Evolutionary conservation across 2,797 vertebrate species (phyloP).

Genomic region (Coregonus suidteri): DNA sequence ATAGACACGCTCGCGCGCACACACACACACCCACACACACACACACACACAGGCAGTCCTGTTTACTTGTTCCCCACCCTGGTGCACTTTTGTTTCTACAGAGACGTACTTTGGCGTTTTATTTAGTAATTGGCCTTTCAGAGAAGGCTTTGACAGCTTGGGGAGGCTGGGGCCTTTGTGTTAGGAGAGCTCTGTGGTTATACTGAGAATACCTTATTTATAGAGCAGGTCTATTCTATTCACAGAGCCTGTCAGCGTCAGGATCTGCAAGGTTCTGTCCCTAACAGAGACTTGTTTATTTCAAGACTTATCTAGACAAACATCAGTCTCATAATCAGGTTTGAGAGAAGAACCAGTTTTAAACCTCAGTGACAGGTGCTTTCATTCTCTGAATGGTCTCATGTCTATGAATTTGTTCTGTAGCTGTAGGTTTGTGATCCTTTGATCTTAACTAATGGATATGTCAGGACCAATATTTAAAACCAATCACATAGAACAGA

Average conservation of each 20-base stretch:
- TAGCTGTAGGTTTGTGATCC: background rate
- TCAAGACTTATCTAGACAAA: background rate
- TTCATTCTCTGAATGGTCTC: background rate
- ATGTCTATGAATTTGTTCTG: background rate
- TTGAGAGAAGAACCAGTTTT: background rate
- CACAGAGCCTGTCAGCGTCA: background rate
- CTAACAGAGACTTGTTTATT: background rate
- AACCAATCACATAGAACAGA: background rate
- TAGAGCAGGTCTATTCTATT: constrained; percentile 3
- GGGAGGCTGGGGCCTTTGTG: background rate
- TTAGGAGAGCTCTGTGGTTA: background rate
- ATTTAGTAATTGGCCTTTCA: background rate
- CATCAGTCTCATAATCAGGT: background rate
- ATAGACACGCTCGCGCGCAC: background rate
- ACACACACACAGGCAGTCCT: constrained; percentile 3
- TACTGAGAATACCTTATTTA: background rate
- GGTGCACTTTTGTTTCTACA: background rate
- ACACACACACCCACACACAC: background rate
- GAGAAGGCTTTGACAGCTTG: background rate
- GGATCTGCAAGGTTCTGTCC: background rate
- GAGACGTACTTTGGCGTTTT: constrained; percentile 1
- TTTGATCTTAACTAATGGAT: no score
- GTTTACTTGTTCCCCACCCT: background rate
- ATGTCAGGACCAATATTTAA: background rate
- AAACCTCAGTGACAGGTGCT: background rate